phyloP scores from a whole-genome alignment of 2,797 vertebrate species.

The Manis javanica region DNA sequence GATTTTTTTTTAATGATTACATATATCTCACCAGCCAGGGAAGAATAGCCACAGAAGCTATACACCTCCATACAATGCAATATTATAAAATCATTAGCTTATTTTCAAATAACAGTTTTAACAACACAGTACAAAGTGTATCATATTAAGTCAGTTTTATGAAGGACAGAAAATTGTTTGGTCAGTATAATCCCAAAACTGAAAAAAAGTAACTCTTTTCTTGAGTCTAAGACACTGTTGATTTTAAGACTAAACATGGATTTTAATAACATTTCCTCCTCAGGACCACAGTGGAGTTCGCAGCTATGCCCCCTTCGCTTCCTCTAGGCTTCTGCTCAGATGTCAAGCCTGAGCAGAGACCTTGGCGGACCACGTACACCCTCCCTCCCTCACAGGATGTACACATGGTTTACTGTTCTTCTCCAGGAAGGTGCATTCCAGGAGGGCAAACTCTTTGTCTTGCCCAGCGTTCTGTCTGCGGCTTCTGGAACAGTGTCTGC shows the following conservation, averaged over 20 bases:
- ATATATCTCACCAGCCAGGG: not conserved
- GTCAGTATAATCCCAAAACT: not conserved
- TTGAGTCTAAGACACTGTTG: not conserved
- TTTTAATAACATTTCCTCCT: not conserved
- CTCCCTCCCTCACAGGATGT: fast-evolving
- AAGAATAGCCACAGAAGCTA: not conserved
- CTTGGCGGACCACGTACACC: fast-evolving
- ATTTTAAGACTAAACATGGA: not conserved
- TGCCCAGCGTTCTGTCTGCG: fast-evolving
- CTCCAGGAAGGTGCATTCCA: fast-evolving
- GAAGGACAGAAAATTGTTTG: not conserved
- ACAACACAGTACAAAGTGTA: not conserved
- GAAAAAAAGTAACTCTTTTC: not conserved
- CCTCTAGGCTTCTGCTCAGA: not conserved
- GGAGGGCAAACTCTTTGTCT: not conserved
- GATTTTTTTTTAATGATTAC: not conserved
- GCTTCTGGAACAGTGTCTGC: not conserved
- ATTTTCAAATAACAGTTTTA: not conserved
- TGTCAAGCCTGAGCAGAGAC: not conserved
- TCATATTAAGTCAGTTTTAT: not conserved
- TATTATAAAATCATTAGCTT: not conserved
- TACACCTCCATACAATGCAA: not conserved
- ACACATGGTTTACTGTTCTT: fast-evolving
- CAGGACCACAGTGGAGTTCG: too few relatives aligned
- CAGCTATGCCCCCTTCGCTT: fast-evolving